phyloP scores from a whole-genome alignment of 2,888 invertebrate genomes.

The Nomada ferruginata region DNA sequence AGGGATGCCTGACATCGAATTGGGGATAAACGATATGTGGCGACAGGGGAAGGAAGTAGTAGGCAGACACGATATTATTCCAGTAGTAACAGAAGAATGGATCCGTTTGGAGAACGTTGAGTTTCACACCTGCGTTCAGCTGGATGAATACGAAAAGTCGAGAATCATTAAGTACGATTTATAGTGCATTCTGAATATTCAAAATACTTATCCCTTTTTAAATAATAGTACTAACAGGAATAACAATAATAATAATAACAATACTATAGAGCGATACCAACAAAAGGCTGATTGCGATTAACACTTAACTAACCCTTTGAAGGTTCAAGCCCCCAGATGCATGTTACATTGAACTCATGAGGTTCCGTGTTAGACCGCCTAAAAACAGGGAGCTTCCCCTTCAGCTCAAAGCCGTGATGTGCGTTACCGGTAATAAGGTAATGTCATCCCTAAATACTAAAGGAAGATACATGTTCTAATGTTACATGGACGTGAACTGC shows the following conservation, averaged over 20 bases:
- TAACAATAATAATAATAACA: neutral
- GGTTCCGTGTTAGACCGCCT: slow-evolving; percentile 97
- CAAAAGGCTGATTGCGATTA: slow-evolving; percentile 10
- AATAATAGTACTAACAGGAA: no score
- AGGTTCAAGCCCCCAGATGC: slow-evolving; percentile 99
- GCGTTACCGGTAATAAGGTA: slow-evolving; percentile 93
- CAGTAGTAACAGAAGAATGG: slow-evolving; percentile 99
- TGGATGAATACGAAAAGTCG: slow-evolving; percentile 93
- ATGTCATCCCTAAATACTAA: slow-evolving; percentile 3
- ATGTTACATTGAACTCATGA: slow-evolving; percentile 97
- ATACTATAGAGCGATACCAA: neutral
- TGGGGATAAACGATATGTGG: slow-evolving; percentile 98
- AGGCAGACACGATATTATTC: slow-evolving; percentile 99
- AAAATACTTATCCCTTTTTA: no score
- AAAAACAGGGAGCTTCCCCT: slow-evolving; percentile 98
- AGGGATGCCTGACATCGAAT: slow-evolving; percentile 98
- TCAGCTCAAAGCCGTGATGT: slow-evolving; percentile 95
- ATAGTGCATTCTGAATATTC: neutral
- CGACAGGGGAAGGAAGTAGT: slow-evolving; percentile 99
- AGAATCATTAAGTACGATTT: slow-evolving; percentile 91
- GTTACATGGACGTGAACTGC: neutral
- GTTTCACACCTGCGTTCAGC: slow-evolving; percentile 97
- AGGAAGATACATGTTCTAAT: neutral
- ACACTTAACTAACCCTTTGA: slow-evolving; percentile 66
- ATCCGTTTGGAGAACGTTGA: slow-evolving; percentile 97